These are phyloP conservation scores for Ginglymostoma cirratum DNA, from an alignment of 2,113 vertebrate genomes.

Conservation along the genomic window DNA sequence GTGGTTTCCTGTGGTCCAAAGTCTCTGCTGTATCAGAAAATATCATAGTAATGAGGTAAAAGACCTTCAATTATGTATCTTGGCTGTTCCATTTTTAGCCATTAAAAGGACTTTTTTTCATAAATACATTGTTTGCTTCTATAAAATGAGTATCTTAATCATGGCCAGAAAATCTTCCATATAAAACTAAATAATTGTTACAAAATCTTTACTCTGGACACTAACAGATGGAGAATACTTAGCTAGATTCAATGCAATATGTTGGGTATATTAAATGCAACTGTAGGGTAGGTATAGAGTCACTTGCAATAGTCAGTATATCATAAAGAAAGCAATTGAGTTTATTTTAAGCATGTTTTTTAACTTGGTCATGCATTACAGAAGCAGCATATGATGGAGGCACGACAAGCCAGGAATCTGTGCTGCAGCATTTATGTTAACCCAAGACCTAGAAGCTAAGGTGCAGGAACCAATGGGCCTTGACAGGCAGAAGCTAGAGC, in stretches of 20 bases:
- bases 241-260: background rate
- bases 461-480: too few relatives aligned
- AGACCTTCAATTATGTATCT: background rate
- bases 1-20: background rate
- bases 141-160: background rate
- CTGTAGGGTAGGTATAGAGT: background rate
- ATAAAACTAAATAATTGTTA: background rate
- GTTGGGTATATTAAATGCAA: background rate
- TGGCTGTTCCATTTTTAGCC: background rate
- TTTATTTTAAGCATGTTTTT: background rate
- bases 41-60: background rate
- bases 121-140: background rate
- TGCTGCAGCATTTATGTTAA: background rate
- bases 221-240: background rate
- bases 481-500: background rate
- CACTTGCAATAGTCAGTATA: background rate
- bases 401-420: background rate
- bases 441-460: too few relatives aligned
- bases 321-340: background rate
- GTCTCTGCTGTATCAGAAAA: background rate
- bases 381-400: background rate
- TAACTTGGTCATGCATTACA: background rate
- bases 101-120: background rate
- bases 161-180: background rate
- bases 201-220: background rate